Conservation (phyloP, 2,888 invertebrate species). For the Chrysolina haemoptera region DNA sequence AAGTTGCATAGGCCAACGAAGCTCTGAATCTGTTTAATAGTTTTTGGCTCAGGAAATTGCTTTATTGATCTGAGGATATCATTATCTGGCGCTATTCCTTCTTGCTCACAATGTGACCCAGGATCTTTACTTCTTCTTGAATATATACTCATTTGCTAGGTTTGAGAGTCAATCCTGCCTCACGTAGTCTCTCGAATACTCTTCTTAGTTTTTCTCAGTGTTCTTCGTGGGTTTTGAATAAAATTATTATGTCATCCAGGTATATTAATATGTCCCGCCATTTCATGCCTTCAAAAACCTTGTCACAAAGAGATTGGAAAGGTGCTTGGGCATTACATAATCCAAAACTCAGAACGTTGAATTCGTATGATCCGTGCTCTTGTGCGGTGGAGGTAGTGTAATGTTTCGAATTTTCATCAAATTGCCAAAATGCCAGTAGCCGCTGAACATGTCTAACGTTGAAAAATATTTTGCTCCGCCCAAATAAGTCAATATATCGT, state of each 20-base stretch:
- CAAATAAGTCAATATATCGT: conserved; percentile 13
- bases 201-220: conserved; percentile 26
- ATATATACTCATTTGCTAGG: conserved; percentile 41
- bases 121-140: conserved; percentile 35
- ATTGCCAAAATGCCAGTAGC: too few species aligned
- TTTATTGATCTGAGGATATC: conserved; percentile 35
- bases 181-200: conserved; percentile 39
- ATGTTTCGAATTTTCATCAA: neutral
- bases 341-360: neutral
- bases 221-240: conserved; percentile 27
- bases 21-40: conserved; percentile 24
- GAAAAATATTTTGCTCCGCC: too few species aligned
- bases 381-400: neutral
- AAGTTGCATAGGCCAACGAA: conserved; percentile 42
- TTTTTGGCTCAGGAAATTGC: conserved; percentile 40
- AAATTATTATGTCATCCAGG: conserved; percentile 39
- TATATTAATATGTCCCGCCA: conserved; percentile 16
- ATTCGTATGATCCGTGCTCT: neutral
- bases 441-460: too few species aligned
- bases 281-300: too few species aligned
- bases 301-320: neutral
- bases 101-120: conserved; percentile 32
- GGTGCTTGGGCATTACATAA: neutral
- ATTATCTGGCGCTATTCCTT: conserved; percentile 35
- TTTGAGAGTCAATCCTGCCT: conserved; percentile 35